phyloP scores from a whole-genome alignment of 2,888 invertebrate genomes.

The Dynastes grantii region DNA sequence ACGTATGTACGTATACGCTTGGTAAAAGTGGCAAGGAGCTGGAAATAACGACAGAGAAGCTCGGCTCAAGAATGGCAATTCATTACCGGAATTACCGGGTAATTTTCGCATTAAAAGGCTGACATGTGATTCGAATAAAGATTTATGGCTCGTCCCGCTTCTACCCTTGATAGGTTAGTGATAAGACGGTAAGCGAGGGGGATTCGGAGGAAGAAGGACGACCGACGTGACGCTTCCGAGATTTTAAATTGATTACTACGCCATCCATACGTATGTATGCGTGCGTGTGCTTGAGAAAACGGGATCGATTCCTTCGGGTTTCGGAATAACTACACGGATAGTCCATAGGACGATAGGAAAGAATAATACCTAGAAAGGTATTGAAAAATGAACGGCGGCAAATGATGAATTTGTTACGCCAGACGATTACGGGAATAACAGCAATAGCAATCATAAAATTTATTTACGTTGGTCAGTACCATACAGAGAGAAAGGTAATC shows the following conservation, averaged over 20 bases:
- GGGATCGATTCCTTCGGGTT: constrained; percentile 22
- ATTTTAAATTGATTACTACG: constrained; percentile 49
- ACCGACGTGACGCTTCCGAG: constrained; percentile 8
- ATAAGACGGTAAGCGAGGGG: neutral
- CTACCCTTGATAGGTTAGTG: neutral
- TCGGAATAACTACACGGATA: constrained; percentile 14
- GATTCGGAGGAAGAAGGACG: neutral
- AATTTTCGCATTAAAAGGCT: constrained; percentile 45
- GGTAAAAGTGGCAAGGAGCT: neutral
- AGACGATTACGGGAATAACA: neutral
- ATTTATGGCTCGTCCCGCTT: constrained; percentile 39
- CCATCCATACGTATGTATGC: neutral
- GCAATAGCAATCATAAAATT: neutral
- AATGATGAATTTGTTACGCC: constrained; percentile 5
- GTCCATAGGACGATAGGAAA: constrained; percentile 23
- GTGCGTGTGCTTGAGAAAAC: constrained; percentile 22
- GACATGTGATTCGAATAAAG: constrained; percentile 48
- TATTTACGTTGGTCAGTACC: neutral
- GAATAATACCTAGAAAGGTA: constrained; percentile 6
- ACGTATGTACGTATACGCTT: neutral
- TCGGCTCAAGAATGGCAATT: constrained; percentile 39
- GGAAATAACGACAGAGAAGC: neutral
- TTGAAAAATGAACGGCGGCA: constrained; percentile 12
- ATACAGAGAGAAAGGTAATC: neutral
- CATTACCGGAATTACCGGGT: constrained; percentile 47